Conservation (phyloP, 1,140 invertebrate genomes). For the Neodiprion lecontei region DNA sequence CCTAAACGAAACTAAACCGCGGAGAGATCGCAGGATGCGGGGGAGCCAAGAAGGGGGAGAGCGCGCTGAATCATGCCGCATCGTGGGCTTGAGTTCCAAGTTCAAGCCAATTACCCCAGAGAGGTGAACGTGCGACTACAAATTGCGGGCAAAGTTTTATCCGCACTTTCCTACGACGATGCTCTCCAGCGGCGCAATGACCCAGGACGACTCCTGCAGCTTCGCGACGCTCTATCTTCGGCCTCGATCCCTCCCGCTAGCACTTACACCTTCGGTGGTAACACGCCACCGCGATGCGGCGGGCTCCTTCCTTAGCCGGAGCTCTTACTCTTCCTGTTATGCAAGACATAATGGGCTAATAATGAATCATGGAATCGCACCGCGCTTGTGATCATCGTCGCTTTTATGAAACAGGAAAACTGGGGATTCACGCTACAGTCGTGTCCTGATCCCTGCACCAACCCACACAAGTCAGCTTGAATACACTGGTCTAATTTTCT, state of each 20-base stretch:
- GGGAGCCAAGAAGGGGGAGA: background rate
- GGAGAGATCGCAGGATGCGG: no score
- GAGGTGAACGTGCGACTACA: slow-evolving; percentile 20
- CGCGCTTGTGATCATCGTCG: no score
- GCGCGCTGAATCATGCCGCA: slow-evolving; percentile 16
- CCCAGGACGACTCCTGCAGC: slow-evolving; percentile 31
- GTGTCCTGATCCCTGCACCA: no score
- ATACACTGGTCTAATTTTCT: no score
- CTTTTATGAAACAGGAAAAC: no score
- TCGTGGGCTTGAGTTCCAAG: slow-evolving; percentile 38
- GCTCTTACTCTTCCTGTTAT: slow-evolving; percentile 53
- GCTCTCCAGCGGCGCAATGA: slow-evolving; percentile 34
- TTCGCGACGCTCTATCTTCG: background rate
- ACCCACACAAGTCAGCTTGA: no score
- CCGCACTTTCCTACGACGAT: slow-evolving; percentile 13
- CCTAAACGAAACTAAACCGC: background rate
- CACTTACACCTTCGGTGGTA: no score
- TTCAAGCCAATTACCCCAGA: slow-evolving; percentile 40
- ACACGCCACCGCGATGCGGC: slow-evolving; percentile 28
- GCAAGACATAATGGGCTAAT: slow-evolving; percentile 60
- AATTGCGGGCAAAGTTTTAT: slow-evolving; percentile 12
- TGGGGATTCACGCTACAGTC: no score
- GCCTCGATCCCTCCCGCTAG: background rate
- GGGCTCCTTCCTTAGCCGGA: slow-evolving; percentile 35
- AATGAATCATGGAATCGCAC: slow-evolving; percentile 36